Evolutionary conservation across 1,140 invertebrate genomes (phyloP).

Genomic region (Tetranychus urticae): DNA sequence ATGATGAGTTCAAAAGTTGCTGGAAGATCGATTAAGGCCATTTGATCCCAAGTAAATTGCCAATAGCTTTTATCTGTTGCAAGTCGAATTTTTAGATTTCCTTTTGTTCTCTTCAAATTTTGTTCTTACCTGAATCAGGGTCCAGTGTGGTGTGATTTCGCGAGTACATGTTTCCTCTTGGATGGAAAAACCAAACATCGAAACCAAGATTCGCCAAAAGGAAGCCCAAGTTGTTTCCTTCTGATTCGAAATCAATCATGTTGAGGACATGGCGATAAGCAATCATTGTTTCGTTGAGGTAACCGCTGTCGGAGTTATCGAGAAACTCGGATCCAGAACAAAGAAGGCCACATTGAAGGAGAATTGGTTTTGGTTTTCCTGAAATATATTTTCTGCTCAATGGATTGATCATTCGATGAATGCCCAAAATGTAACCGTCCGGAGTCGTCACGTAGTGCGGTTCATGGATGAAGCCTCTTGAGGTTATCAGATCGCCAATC

Average conservation of each 20-base stretch:
- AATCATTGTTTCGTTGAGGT: neutral
- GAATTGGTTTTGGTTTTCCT: slow-evolving; percentile 20
- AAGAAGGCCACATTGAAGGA: slow-evolving; percentile 46
- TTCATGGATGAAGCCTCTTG: slow-evolving; percentile 6
- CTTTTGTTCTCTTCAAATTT: neutral
- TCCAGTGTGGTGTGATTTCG: slow-evolving; percentile 19
- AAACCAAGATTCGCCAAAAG: slow-evolving; percentile 18
- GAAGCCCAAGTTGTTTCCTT: slow-evolving; percentile 7
- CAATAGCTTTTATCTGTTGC: slow-evolving; percentile 16
- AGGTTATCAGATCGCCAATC: slow-evolving; percentile 1
- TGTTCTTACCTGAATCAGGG: slow-evolving; percentile 15
- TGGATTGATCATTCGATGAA: slow-evolving; percentile 8
- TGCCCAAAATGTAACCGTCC: slow-evolving; percentile 5
- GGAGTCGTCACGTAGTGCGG: slow-evolving; percentile 5
- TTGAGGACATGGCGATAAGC: neutral
- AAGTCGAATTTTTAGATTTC: too few relatives aligned
- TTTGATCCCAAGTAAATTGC: slow-evolving; percentile 37
- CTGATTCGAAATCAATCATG: neutral
- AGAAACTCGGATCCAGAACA: slow-evolving; percentile 28
- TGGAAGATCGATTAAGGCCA: slow-evolving; percentile 41
- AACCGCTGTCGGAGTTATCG: neutral
- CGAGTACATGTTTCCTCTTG: slow-evolving; percentile 16
- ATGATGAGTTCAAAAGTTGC: slow-evolving; percentile 37
- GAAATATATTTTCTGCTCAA: neutral
- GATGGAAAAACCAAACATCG: slow-evolving; percentile 20